Base-by-base conservation (phyloP, 1,140 invertebrate species). In the Nomia melanderi region DNA sequence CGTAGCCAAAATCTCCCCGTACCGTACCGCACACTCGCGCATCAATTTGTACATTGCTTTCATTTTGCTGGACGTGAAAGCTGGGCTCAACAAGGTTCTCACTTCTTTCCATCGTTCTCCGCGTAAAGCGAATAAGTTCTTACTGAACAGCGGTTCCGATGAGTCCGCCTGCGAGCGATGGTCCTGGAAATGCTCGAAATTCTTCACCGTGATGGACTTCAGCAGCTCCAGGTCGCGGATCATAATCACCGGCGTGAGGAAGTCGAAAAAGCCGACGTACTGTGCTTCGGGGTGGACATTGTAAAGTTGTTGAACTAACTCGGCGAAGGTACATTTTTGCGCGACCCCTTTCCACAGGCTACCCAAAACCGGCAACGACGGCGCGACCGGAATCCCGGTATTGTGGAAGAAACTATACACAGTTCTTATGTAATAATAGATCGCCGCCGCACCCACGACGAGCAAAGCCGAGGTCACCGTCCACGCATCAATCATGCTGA, bases 151-250 rank as follows among this genome's bases (percentile, higher is more conserved):
- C 0, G 82, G 72, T 12, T 93, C n/a, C 89, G 11, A 76, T 33
- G 9, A 81, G 71, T 2, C 76, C 69, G 0, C 83, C 73, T 66
- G 93, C 77, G 65, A 54, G 27, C 82, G 56, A 78, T 92, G 92
- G 62, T 94, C 82, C 0, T 80, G 36, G 23, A 93, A 90, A 50
- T 81, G 57, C 27, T 90, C 88, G 27, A 91, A 90, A 31, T 88
- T 81, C 74, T 88, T 89, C 0, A 90, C 72, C 0, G 69, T 36
- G 29, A 90, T 75, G 14, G 71, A 50, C 33, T 92, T 66, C 0
- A 93, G 86, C 4, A 93, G 71, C 31, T 92, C 89, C 0, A 83
- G 82, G 50, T 93, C 90, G 12, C 87, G 81, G 0, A 93, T 41
- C 1, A 92, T 50, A n/a, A 92, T 59, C 0, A 86, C 1, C 0